Base-by-base conservation (phyloP, 2,113 vertebrate genomes). In the Eidolon helvum region DNA sequence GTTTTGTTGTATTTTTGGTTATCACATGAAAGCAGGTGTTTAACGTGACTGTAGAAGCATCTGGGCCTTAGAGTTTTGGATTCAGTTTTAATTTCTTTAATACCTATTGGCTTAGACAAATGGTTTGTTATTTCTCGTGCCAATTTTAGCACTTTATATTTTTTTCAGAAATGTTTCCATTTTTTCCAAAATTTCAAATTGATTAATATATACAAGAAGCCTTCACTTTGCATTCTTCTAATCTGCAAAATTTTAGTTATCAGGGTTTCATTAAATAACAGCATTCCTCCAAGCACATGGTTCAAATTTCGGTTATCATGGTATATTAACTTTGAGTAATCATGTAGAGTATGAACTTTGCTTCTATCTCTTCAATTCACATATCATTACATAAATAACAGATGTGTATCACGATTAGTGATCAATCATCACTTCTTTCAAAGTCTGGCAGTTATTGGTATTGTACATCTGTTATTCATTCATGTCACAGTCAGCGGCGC, bases 361-460 rank as follows among this genome's bases (percentile, higher is more conserved):
- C 18, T 59, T 3, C 45, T 65, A 50, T 4, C 10, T 61, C 59
- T 93, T 91, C 26, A 74, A 28, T 40, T 43, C 26, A 55, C 15
- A 33, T 79, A 74, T 88, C 7, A 79, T 22, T 79, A 24, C 8
- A 79, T 35, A 94, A 89, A 33, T 87, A 57, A n/a, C 8, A 87
- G 35, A 88, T 53, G 12, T 1, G 8, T 74, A 68, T 22, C 59
- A 77, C 77, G 11, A 61, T 90, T 82, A 61, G 22, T 87, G 53
- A 94, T 38, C n/a, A 57, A 28, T 53, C 11, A 48, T 33, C 30
- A 35, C 5, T 50, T 71, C 48, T 35, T 71, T 69, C 48, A 43
- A 89, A 75, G 9, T 45, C 12, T 59, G 2, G 40, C 18, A 50
- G 38, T 59, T 50, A 91, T 14, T 59, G 28, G 43, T 95, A 68